Evolutionary conservation across 2,797 vertebrate genomes (phyloP), one percentile per base, ranked within the genome.

Genomic region (Lutjanus campechanus): DNA sequence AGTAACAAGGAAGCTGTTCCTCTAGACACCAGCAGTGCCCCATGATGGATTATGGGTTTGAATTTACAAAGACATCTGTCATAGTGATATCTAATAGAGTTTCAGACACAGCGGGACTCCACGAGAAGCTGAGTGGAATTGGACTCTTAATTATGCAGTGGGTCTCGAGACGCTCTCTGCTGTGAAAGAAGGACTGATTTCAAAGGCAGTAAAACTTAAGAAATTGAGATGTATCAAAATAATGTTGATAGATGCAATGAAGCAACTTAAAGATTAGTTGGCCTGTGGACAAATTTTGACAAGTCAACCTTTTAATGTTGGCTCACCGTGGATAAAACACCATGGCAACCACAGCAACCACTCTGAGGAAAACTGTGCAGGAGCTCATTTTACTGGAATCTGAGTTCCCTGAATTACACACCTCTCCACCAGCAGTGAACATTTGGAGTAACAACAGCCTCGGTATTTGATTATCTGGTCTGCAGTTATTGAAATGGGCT

Each of bases 31-130:
- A 25, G 68, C 60, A 11, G 65, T 3, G 29, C 51, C 25, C 15
- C 25, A 22, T 60, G 69, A 83, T 77, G 60, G 81, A 77, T 81
- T 78, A 72, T 29, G 36, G 59, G 9, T 76, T 76, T 73, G 69
- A 54, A 79, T 67, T 81, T 11, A 81, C 41, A 63, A 53, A 69
- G 75, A 81, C 65, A 50, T 58, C 46, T 62, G 72, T 78, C 74
- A 68, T 22, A 47, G 25, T 19, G 51, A 63, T 29, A 73, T 83
- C 13, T 78, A 65, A 72, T 74, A 8, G 69, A 62, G 62, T 77
- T 81, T 65, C 66, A 77, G 20, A 58, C 55, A 19, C 71, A 49
- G 25, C 16, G 4, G 60, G 53, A 49, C 12, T 76, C 8, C 15
- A 22, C 11, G 62, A 40, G 41, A 36, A 19, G 59, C 54, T 41